phyloP scores from a whole-genome alignment of 1,140 invertebrate species.

The Ips typographus region DNA sequence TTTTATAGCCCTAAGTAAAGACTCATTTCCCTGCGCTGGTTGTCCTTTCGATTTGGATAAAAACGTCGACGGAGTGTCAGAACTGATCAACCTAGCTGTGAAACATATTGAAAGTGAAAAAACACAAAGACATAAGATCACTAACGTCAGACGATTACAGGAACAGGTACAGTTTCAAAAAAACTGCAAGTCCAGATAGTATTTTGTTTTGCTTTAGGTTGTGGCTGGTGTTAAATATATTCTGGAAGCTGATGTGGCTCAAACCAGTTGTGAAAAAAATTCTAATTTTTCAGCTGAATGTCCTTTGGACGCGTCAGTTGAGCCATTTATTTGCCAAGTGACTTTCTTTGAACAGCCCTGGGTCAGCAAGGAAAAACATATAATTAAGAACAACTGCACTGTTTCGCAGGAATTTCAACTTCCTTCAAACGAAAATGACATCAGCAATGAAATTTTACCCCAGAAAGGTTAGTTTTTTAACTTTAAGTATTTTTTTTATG shows the following conservation, averaged over 20 bases:
- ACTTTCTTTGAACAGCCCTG: slow-evolving; percentile 47
- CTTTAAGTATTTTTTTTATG: too few relatives aligned
- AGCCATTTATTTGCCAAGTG: slow-evolving; percentile 44
- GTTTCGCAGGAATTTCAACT: slow-evolving; percentile 44
- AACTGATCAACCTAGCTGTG: slow-evolving; percentile 43
- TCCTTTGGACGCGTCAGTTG: slow-evolving; percentile 32
- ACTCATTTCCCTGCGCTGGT: slow-evolving; percentile 38
- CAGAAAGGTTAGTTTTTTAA: slow-evolving; percentile 20
- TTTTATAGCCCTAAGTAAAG: slow-evolving; percentile 33
- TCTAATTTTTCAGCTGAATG: slow-evolving; percentile 26
- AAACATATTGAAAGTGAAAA: slow-evolving; percentile 44
- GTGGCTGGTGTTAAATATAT: slow-evolving; percentile 49
- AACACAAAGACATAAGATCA: slow-evolving; percentile 34
- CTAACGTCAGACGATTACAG: slow-evolving; percentile 44
- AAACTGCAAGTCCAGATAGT: background rate
- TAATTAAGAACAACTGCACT: slow-evolving; percentile 51
- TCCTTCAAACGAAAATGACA: slow-evolving; percentile 25
- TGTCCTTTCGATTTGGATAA: slow-evolving; percentile 44
- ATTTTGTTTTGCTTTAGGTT: slow-evolving; percentile 39
- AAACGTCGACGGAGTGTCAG: slow-evolving; percentile 43
- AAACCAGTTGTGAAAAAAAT: slow-evolving; percentile 42
- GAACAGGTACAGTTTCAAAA: slow-evolving; percentile 39
- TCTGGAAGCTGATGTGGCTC: slow-evolving; percentile 43
- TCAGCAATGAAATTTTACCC: slow-evolving; percentile 40
- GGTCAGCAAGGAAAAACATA: slow-evolving; percentile 45